These are phyloP conservation scores for Xenopus laevis DNA, from an alignment of 2,113 vertebrate genomes.

Conservation along the genomic window DNA sequence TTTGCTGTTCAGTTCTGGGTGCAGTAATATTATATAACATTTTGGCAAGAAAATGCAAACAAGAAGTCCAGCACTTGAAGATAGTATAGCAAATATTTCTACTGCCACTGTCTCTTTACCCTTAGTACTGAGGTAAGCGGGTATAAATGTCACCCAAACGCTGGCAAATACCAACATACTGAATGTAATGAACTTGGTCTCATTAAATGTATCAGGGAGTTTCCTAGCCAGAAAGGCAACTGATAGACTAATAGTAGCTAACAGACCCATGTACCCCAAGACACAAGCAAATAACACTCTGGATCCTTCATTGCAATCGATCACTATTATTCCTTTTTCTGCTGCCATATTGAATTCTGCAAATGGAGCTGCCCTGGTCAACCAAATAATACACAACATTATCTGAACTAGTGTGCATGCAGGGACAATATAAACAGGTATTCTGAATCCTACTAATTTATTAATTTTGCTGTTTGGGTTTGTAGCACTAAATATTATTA, in stretches of 20 bases:
- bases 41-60: constrained; percentile 33
- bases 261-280: constrained; percentile 30
- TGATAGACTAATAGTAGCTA: constrained; percentile 27
- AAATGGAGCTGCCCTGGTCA: constrained; percentile 40
- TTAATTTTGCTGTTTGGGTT: constrained; percentile 24
- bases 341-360: constrained; percentile 20
- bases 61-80: constrained; percentile 31
- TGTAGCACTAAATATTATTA: constrained; percentile 36
- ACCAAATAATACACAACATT: constrained; percentile 23
- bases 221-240: constrained; percentile 43
- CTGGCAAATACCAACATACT: constrained; percentile 45
- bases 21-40: constrained; percentile 46
- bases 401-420: constrained; percentile 31
- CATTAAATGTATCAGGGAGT: constrained; percentile 47
- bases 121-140: constrained; percentile 31
- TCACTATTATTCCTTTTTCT: constrained; percentile 21
- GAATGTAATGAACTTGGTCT: constrained; percentile 48
- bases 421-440: constrained; percentile 40
- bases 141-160: constrained; percentile 41
- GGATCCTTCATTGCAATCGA: constrained; percentile 46
- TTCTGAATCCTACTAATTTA: constrained; percentile 24
- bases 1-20: constrained; percentile 41
- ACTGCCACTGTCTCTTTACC: constrained; percentile 40
- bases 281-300: constrained; percentile 27
- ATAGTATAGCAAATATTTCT: constrained; percentile 45